Percentiles rank a stretch among this genome's conserved stretches.
phyloP scores from a whole-genome alignment of 2,888 invertebrate species.

The Mystacides longicornis region DNA sequence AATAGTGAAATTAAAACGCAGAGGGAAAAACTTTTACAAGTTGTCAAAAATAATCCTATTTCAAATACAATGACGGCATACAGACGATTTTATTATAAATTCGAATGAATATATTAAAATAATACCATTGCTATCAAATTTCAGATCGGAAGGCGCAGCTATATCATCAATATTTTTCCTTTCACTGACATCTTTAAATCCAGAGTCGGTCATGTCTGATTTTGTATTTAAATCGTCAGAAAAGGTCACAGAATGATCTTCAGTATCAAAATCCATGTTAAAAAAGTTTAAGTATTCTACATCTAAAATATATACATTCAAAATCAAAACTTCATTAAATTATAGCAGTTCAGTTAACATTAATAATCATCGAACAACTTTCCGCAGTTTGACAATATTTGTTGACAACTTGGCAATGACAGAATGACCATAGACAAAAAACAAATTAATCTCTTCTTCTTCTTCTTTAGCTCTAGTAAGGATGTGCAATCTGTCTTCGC shows the following conservation, averaged over 20 bases:
- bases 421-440: too few relatives aligned
- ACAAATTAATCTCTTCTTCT: too few relatives aligned
- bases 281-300: neutral
- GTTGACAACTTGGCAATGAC: too few relatives aligned
- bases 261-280: slow-evolving; percentile 18
- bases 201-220: slow-evolving; percentile 18
- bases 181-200: slow-evolving; percentile 18
- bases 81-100: too few relatives aligned
- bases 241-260: slow-evolving; percentile 16
- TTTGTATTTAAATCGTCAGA: slow-evolving; percentile 18
- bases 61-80: too few relatives aligned
- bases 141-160: slow-evolving; percentile 55
- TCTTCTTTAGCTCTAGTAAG: too few relatives aligned
- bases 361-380: slow-evolving; percentile 5
- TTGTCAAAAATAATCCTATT: too few relatives aligned
- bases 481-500: too few relatives aligned
- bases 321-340: neutral
- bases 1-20: too few relatives aligned
- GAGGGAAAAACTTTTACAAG: too few relatives aligned
- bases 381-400: slow-evolving; percentile 7
- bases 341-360: too few relatives aligned
- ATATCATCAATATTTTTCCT: slow-evolving; percentile 42
- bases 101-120: too few relatives aligned
- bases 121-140: slow-evolving; percentile 62
- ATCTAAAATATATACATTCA: neutral